These are phyloP conservation scores for Himalopsyche kuldschensis DNA, from an alignment of 2,888 invertebrate genomes.

Conservation along the genomic window DNA sequence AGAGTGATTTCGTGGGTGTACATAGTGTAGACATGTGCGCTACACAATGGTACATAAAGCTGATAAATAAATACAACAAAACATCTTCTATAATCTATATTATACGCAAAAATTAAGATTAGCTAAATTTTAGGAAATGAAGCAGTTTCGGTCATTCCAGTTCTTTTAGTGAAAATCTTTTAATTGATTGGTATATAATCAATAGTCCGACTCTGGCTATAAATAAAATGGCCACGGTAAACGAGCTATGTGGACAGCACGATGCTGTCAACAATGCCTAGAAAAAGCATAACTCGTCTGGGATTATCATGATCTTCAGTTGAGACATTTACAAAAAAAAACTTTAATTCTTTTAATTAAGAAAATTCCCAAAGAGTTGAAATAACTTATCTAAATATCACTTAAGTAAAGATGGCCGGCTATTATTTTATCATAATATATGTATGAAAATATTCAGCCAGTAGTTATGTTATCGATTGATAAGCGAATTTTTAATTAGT, in stretches of 20 bases:
- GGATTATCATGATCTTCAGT: constrained; percentile 22
- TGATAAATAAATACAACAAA: too few species aligned
- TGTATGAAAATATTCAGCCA: neutral
- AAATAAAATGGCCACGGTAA: neutral
- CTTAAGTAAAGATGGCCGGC: neutral
- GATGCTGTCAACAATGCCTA: constrained; percentile 15
- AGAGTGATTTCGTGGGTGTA: too few species aligned
- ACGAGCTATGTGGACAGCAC: neutral
- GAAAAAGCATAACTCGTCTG: constrained; percentile 18
- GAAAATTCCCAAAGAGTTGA: constrained; percentile 16
- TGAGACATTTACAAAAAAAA: constrained; percentile 4
- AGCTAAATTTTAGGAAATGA: too few species aligned
- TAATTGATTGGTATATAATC: too few species aligned
- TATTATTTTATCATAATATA: neutral
- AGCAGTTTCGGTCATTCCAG: too few species aligned
- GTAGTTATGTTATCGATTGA: neutral
- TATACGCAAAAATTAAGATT: too few species aligned
- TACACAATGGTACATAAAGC: too few species aligned
- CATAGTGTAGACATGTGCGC: too few species aligned
- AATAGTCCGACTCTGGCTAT: too few species aligned
- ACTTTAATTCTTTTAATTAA: constrained; percentile 23
- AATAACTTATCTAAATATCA: neutral
- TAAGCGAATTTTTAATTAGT: neutral
- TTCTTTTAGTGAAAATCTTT: too few species aligned
- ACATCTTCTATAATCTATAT: too few species aligned